Evolutionary conservation across 2,888 invertebrate species (phyloP).

Genomic region (Lathronympha strigana): DNA sequence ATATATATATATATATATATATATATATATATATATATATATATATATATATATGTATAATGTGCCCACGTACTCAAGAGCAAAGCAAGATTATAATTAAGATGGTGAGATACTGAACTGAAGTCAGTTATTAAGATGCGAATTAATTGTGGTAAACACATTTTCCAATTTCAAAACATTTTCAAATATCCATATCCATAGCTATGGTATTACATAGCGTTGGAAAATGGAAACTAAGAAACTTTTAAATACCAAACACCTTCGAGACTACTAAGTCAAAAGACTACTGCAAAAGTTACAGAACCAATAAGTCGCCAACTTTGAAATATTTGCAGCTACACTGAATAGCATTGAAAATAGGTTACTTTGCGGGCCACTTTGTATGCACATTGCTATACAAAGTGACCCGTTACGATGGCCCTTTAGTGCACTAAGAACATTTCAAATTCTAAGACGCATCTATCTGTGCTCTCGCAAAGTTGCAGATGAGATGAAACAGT

Average conservation of each 20-base stretch:
- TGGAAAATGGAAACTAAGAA: too few relatives aligned
- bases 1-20: too few relatives aligned
- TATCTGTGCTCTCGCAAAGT: conserved; percentile 24
- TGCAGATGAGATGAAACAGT: conserved; percentile 27
- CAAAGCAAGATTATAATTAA: too few relatives aligned
- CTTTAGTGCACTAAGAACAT: neutral
- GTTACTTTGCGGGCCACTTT: neutral
- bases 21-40: too few relatives aligned
- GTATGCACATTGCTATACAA: neutral
- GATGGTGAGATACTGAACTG: too few relatives aligned
- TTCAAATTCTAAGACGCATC: conserved; percentile 8
- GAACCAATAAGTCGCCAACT: conserved; percentile 13
- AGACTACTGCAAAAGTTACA: neutral
- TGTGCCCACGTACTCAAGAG: too few relatives aligned
- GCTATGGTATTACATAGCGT: too few relatives aligned
- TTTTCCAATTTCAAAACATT: too few relatives aligned
- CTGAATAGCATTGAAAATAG: neutral
- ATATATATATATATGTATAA: too few relatives aligned
- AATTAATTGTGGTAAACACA: too few relatives aligned
- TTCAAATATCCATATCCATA: too few relatives aligned
- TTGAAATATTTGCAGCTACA: conserved; percentile 14
- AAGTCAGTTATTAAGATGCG: too few relatives aligned
- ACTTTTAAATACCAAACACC: neutral
- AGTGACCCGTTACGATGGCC: neutral
- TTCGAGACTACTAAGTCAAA: neutral